Evolutionary conservation across 37 sponge, comb jelly and placozoan species (phyloP).

Genomic region (Dysidea cf. avara): DNA sequence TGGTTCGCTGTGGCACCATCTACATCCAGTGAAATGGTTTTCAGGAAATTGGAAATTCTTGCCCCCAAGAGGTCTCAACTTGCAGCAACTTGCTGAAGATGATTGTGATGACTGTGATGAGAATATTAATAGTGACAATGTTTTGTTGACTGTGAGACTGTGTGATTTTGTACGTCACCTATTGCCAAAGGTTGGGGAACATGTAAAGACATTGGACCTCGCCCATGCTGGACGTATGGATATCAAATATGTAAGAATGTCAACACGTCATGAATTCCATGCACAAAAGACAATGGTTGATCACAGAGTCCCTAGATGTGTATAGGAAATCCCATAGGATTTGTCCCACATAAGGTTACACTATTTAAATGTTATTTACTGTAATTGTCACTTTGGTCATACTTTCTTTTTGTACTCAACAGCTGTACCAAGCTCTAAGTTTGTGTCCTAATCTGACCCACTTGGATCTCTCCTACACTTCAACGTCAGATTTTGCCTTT

Average conservation of each 20-base stretch:
- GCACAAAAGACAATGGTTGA: neutral
- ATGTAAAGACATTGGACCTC: constrained; percentile 61
- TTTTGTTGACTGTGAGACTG: constrained; percentile 37
- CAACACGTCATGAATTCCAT: neutral
- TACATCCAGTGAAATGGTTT: constrained; percentile 79
- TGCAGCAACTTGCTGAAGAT: neutral
- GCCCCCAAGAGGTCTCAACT: neutral
- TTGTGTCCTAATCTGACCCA: constrained; percentile 70
- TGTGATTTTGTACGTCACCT: constrained; percentile 55
- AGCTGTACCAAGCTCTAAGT: constrained; percentile 63
- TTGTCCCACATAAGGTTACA: too few relatives aligned
- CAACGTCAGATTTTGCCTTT: constrained; percentile 76
- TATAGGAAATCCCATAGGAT: too few relatives aligned
- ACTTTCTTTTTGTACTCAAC: too few relatives aligned
- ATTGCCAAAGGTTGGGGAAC: constrained; percentile 60
- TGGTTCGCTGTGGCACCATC: constrained; percentile 58
- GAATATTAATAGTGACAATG: neutral
- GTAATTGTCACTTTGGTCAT: too few relatives aligned
- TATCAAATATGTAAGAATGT: too few relatives aligned
- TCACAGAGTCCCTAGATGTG: too few relatives aligned
- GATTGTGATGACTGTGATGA: constrained; percentile 27
- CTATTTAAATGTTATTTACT: too few relatives aligned
- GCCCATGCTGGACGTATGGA: constrained; percentile 32
- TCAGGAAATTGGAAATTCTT: constrained; percentile 42
- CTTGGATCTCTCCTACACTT: constrained; percentile 76